Percentiles rank a stretch among this genome's conserved stretches.
phyloP scores from a whole-genome alignment of 2,888 invertebrate species.

The Frankliniella intonsa region DNA sequence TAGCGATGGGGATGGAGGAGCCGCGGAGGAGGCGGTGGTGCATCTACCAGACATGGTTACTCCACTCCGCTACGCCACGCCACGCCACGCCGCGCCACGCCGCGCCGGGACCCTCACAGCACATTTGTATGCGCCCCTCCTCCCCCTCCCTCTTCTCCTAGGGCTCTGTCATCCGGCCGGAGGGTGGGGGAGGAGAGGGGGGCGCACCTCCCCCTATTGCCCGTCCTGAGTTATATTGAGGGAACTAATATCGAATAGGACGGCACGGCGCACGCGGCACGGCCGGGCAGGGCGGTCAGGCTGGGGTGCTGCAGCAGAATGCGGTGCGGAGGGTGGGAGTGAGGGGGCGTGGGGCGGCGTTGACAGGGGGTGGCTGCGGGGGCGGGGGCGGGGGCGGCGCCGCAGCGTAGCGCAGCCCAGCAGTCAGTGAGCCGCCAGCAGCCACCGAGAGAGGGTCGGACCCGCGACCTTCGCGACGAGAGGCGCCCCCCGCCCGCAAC shows the following conservation, averaged over 20 bases:
- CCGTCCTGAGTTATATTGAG: not conserved
- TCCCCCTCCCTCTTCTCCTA: not conserved
- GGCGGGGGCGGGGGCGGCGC: not conserved
- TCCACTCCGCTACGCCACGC: too few relatives aligned
- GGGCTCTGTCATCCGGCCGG: not conserved
- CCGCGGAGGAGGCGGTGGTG: too few relatives aligned
- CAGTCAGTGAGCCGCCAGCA: not conserved
- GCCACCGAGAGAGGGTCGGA: not conserved
- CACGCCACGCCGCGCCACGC: too few relatives aligned
- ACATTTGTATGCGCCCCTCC: not conserved
- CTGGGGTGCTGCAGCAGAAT: not conserved
- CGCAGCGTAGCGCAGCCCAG: not conserved
- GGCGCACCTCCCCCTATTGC: too few relatives aligned
- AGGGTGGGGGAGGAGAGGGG: too few relatives aligned
- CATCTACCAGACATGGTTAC: too few relatives aligned
- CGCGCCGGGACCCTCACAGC: not conserved
- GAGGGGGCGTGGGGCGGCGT: not conserved
- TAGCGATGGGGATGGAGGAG: too few relatives aligned
- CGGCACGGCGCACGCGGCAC: not conserved
- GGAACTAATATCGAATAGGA: slow-evolving; percentile 6
- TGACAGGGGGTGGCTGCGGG: not conserved
- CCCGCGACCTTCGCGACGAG: not conserved
- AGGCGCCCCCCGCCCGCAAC: not conserved
- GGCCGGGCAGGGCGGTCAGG: not conserved
- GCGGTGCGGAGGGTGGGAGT: not conserved